Percentiles rank a stretch among this genome's conserved stretches.
Evolutionary conservation across 2,797 vertebrate genomes (phyloP).

Genomic region (Nyctalus aviator): DNA sequence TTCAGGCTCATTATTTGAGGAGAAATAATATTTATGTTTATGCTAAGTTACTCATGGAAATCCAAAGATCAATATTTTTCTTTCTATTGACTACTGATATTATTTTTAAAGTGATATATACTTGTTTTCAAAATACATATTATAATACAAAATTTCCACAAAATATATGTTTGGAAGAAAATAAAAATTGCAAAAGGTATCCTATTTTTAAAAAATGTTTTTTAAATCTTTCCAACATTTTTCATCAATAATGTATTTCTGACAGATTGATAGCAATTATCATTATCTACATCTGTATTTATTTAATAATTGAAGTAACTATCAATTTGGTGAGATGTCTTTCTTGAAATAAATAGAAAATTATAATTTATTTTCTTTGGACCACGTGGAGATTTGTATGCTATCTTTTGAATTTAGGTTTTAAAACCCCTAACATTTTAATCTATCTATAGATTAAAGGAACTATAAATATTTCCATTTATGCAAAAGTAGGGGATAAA

Average conservation of each 20-base stretch:
- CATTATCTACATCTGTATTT: not conserved
- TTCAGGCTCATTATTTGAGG: not conserved
- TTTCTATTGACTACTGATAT: not conserved
- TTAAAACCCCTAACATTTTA: not conserved
- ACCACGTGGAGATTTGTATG: not conserved
- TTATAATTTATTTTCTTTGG: not conserved
- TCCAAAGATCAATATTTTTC: not conserved
- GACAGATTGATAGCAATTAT: not conserved
- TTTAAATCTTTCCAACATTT: not conserved
- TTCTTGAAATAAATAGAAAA: not conserved
- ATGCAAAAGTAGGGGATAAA: not conserved
- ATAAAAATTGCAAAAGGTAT: not conserved
- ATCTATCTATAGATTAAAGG: not conserved
- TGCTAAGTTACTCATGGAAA: not conserved
- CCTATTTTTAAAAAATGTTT: not conserved
- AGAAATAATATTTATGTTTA: not conserved
- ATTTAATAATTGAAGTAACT: not conserved
- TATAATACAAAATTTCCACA: not conserved
- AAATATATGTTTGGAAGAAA: not conserved
- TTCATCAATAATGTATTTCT: not conserved
- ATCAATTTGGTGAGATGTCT: not conserved
- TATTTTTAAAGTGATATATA: not conserved
- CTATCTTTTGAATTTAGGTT: not conserved
- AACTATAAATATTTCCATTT: not conserved
- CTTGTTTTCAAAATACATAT: not conserved